Evolutionary conservation across 2,797 vertebrate genomes (phyloP).

Genomic region (Galago senegalensis): DNA sequence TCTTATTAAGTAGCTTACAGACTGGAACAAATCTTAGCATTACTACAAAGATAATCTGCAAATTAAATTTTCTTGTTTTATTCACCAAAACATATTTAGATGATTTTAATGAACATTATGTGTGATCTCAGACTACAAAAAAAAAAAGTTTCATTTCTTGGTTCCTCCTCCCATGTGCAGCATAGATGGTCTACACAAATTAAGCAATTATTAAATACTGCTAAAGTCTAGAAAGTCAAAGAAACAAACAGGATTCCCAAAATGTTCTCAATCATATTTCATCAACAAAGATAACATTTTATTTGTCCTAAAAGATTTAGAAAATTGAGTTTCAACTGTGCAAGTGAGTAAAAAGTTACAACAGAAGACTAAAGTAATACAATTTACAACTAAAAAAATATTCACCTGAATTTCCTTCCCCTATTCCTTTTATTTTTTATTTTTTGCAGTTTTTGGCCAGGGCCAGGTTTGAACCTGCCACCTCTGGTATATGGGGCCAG

Average conservation of each 20-base stretch:
- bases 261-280: slow-evolving; percentile 34
- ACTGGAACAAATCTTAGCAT: slow-evolving; percentile 43
- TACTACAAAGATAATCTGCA: slow-evolving; percentile 21
- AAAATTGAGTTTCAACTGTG: slow-evolving; percentile 37
- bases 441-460: no score
- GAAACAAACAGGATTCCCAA: slow-evolving; percentile 28
- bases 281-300: background rate
- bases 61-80: slow-evolving; percentile 58
- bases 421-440: background rate
- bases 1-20: slow-evolving; percentile 25
- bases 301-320: slow-evolving; percentile 10
- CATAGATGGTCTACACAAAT: background rate
- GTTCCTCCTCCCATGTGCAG: background rate
- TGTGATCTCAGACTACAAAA: slow-evolving; percentile 31
- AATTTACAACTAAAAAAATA: slow-evolving; percentile 48
- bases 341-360: slow-evolving; percentile 20
- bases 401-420: slow-evolving; percentile 31
- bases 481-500: no score
- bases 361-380: slow-evolving; percentile 48
- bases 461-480: no score
- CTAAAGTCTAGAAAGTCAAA: slow-evolving; percentile 5
- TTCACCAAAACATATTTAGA: slow-evolving; percentile 45
- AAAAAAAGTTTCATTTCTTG: slow-evolving; percentile 8
- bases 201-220: slow-evolving; percentile 42
- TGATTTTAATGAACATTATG: slow-evolving; percentile 7